Conservation (phyloP, 2,888 invertebrate species). For the Drosophila nigritarsus region DNA sequence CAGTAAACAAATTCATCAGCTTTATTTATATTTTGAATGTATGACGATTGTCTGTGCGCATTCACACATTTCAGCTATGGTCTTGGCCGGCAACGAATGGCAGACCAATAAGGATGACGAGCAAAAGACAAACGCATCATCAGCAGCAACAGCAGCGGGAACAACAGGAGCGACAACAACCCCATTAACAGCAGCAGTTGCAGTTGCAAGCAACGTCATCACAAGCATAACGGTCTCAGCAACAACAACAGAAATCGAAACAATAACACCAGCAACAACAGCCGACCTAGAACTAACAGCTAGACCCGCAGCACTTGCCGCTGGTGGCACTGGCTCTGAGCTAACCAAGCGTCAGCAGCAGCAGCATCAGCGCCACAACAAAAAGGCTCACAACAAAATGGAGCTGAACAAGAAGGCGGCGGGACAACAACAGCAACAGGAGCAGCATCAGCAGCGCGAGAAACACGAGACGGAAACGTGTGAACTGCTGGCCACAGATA, state of each 20-base stretch:
- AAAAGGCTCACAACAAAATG: constrained; percentile 51
- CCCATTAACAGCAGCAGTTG: constrained; percentile 31
- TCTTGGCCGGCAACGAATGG: constrained; percentile 84
- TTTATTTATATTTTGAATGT: constrained; percentile 4
- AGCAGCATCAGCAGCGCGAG: constrained; percentile 48
- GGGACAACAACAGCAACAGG: constrained; percentile 31
- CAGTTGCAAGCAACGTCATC: constrained; percentile 31
- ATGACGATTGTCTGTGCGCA: constrained; percentile 19
- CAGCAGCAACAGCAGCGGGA: constrained; percentile 51
- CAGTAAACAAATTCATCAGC: constrained; percentile 18
- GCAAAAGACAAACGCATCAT: constrained; percentile 51
- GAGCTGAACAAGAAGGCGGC: constrained; percentile 55
- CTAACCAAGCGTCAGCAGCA: constrained; percentile 41
- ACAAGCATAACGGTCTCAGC: constrained; percentile 3
- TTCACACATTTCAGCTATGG: constrained; percentile 76
- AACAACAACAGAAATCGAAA: background rate
- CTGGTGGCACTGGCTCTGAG: constrained; percentile 18
- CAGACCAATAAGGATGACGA: constrained; percentile 76
- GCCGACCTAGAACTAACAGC: constrained; percentile 28
- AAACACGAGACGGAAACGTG: constrained; percentile 61
- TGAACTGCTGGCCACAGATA: constrained; percentile 35
- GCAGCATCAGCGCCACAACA: constrained; percentile 33
- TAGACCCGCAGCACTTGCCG: constrained; percentile 13
- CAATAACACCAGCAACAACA: background rate
- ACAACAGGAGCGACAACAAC: constrained; percentile 32